phyloP scores from a whole-genome alignment of 35 echinoderm and acorn worm species.

The Ophiothrix spiculata region DNA sequence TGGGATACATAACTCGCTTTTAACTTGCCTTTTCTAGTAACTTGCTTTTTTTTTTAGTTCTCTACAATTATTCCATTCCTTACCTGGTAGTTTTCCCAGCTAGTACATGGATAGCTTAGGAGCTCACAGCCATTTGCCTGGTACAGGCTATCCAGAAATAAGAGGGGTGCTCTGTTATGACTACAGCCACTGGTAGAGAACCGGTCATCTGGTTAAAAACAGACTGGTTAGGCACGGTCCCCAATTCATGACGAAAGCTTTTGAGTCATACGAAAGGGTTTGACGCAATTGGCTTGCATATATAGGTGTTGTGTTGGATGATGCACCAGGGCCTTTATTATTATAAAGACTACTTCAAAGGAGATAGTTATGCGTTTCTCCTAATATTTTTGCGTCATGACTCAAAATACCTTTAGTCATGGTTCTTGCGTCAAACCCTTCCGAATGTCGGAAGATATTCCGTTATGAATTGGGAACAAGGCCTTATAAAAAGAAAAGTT shows the following conservation, averaged over 20 bases:
- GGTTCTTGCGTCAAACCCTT: too few relatives aligned
- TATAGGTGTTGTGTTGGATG: neutral
- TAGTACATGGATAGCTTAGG: slow-evolving; percentile 43
- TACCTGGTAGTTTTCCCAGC: slow-evolving; percentile 53
- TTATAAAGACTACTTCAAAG: neutral
- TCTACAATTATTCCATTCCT: too few relatives aligned
- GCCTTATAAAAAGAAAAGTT: too few relatives aligned
- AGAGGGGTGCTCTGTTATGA: slow-evolving; percentile 34
- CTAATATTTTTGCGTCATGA: neutral
- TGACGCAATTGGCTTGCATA: neutral
- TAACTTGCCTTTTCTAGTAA: too few relatives aligned
- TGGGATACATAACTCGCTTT: too few relatives aligned
- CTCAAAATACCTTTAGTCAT: too few relatives aligned
- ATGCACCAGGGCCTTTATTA: neutral
- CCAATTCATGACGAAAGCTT: too few relatives aligned
- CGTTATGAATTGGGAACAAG: too few relatives aligned
- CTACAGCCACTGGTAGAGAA: slow-evolving; percentile 26
- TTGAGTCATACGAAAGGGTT: neutral
- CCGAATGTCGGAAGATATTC: too few relatives aligned
- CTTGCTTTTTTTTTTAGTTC: too few relatives aligned
- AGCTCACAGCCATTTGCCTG: slow-evolving; percentile 25
- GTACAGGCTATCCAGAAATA: slow-evolving; percentile 61
- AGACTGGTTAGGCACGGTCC: neutral
- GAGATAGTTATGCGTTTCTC: neutral
- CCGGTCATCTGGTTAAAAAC: neutral